These are phyloP conservation scores for Bellardia bayeri DNA, from an alignment of 2,888 invertebrate genomes.

Conservation along the genomic window DNA sequence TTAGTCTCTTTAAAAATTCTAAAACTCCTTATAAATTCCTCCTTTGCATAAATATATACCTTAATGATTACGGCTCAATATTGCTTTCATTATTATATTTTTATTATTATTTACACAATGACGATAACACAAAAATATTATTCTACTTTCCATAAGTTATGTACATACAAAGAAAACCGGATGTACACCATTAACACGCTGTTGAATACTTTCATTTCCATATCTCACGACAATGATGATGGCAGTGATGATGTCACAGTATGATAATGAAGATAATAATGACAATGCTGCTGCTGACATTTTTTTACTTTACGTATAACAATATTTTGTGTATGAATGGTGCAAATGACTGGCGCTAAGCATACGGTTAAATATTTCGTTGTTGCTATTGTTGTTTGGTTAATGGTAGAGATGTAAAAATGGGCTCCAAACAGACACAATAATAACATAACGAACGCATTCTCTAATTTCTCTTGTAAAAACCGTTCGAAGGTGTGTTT, in stretches of 20 bases:
- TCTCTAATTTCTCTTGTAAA: slow-evolving; percentile 24
- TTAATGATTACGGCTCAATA: slow-evolving; percentile 4
- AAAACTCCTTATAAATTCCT: background rate
- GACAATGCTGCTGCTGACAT: slow-evolving; percentile 25
- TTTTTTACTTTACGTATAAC: background rate
- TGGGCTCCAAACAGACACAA: slow-evolving; percentile 13
- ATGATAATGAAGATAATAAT: slow-evolving; percentile 22
- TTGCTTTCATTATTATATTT: background rate
- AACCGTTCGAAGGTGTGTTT: background rate
- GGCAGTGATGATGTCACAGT: background rate
- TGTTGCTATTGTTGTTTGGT: slow-evolving; percentile 17
- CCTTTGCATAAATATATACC: slow-evolving; percentile 20
- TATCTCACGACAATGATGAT: slow-evolving; percentile 43
- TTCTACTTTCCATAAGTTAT: slow-evolving; percentile 42
- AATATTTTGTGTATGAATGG: slow-evolving; percentile 12
- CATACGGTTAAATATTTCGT: slow-evolving; percentile 30
- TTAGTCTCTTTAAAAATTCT: background rate
- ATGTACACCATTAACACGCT: slow-evolving; percentile 71
- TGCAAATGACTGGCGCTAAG: slow-evolving; percentile 57
- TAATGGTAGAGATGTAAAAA: slow-evolving; percentile 41
- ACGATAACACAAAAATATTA: slow-evolving; percentile 6
- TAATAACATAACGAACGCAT: background rate
- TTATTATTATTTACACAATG: background rate
- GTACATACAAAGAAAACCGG: slow-evolving; percentile 53
- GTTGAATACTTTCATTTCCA: slow-evolving; percentile 71